Conservation (phyloP, 2,113 vertebrate genomes). For the Leucoraja erinaceus region DNA sequence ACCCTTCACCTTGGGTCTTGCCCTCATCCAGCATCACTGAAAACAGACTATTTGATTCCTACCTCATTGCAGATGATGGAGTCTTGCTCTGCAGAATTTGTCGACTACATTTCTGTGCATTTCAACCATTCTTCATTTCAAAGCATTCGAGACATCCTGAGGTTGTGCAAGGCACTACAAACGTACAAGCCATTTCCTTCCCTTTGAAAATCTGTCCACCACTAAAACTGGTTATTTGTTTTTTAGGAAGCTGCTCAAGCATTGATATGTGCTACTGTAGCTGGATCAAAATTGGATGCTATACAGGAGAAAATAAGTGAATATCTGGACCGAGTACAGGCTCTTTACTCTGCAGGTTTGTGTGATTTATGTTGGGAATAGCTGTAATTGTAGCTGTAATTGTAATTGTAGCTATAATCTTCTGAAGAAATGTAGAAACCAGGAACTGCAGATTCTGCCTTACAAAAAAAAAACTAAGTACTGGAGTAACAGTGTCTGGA, state of each 20-base stretch:
- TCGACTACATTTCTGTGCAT: neutral
- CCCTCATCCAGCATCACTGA: neutral
- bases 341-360: conserved; percentile 79
- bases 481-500: no score
- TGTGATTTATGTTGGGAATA: neutral
- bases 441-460: no score
- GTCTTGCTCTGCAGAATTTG: neutral
- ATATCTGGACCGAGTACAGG: conserved; percentile 87
- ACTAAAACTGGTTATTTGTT: conserved; percentile 30
- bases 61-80: neutral
- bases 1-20: neutral
- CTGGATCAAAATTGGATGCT: conserved; percentile 85
- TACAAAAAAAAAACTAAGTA: no score
- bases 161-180: neutral
- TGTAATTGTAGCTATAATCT: no score
- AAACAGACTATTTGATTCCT: neutral
- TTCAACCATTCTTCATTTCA: neutral
- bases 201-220: neutral
- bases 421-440: neutral
- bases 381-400: no score
- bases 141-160: no score
- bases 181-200: neutral
- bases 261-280: conserved; percentile 93
- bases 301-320: conserved; percentile 94
- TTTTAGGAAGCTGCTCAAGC: conserved; percentile 85